Evolutionary conservation across 1,140 invertebrate species (phyloP).

Genomic region (Conopomorpha cramerella): DNA sequence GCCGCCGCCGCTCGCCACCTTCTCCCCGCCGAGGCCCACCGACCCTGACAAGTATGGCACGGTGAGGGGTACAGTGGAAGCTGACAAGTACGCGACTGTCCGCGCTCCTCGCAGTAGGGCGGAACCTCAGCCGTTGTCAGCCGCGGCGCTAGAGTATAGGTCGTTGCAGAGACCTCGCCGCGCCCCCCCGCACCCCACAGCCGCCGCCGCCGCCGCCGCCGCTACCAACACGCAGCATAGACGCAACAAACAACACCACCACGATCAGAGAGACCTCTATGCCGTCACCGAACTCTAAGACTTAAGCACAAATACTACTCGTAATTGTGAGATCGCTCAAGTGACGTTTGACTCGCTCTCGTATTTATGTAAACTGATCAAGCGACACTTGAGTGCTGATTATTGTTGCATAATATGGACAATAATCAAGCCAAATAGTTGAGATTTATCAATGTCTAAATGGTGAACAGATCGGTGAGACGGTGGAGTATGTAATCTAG

Average conservation of each 20-base stretch:
- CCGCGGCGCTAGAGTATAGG: conserved; percentile 40
- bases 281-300: conserved; percentile 46
- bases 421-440: no score
- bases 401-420: no score
- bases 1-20: conserved; percentile 30
- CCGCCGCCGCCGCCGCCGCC: conserved; percentile 16
- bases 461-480: no score
- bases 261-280: conserved; percentile 36
- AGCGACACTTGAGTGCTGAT: no score
- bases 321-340: no score
- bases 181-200: conserved; percentile 16
- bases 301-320: no score
- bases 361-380: no score
- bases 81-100: conserved; percentile 51
- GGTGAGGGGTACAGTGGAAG: no score
- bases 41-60: conserved; percentile 5
- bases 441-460: no score
- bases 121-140: conserved; percentile 46
- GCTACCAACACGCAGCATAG: conserved; percentile 10
- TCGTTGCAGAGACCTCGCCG: conserved; percentile 45
- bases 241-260: conserved; percentile 11
- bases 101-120: conserved; percentile 23
- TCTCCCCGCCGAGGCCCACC: conserved; percentile 16
- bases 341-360: no score
- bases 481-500: no score